phyloP scores from a whole-genome alignment of 2,888 invertebrate genomes.

The Abrostola triplasia region DNA sequence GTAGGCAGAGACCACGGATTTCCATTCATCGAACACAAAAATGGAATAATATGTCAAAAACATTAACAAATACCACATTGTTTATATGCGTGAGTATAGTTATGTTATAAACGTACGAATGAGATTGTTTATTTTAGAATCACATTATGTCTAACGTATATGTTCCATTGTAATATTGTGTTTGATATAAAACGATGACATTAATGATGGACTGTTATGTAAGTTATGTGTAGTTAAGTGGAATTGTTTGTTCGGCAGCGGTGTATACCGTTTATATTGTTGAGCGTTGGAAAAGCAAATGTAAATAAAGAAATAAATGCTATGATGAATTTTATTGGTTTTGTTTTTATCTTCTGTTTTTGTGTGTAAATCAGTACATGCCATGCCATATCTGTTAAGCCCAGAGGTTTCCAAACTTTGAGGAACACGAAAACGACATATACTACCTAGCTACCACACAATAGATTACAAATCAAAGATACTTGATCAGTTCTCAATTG shows the following conservation, averaged over 20 bases:
- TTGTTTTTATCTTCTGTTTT: slow-evolving; percentile 10
- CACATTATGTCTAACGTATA: slow-evolving; percentile 35
- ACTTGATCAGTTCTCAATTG: no score
- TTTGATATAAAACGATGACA: slow-evolving; percentile 44
- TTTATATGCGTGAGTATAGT: slow-evolving; percentile 13
- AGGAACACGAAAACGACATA: no score
- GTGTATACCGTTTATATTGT: slow-evolving; percentile 14
- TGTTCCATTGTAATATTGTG: slow-evolving; percentile 38
- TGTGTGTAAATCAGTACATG: no score
- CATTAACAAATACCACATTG: slow-evolving; percentile 27
- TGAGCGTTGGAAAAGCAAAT: slow-evolving; percentile 36
- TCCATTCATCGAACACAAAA: background rate
- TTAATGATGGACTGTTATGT: slow-evolving; percentile 48
- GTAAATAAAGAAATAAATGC: slow-evolving; percentile 47
- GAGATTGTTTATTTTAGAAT: slow-evolving; percentile 47
- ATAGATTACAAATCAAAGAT: no score
- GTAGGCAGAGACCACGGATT: no score
- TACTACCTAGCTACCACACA: no score
- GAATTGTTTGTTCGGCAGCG: slow-evolving; percentile 5
- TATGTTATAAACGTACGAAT: slow-evolving; percentile 40
- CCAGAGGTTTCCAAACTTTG: no score
- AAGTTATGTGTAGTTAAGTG: slow-evolving; percentile 40
- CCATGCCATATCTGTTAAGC: no score
- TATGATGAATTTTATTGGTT: slow-evolving; percentile 27
- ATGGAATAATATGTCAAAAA: background rate